Conservation (phyloP, 1,140 invertebrate genomes). For the Scylla paramamosain region DNA sequence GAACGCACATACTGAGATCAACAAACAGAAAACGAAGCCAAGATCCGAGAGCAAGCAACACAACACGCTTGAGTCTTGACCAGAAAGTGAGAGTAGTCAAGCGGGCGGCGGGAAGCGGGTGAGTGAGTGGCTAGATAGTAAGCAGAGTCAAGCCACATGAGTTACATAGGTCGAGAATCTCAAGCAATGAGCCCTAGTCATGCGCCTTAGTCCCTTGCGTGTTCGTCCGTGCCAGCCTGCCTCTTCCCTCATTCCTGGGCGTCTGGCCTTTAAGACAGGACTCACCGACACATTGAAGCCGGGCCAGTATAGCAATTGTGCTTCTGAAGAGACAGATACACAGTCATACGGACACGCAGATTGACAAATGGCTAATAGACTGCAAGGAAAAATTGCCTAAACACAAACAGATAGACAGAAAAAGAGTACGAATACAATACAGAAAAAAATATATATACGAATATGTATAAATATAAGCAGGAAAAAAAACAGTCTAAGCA, state of each 20-base stretch:
- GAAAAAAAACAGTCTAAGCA: too few species aligned
- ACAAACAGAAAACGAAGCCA: neutral
- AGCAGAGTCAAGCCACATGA: neutral
- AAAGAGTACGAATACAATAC: too few species aligned
- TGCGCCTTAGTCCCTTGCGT: neutral
- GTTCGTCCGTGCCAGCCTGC: neutral
- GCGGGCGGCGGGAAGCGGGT: neutral
- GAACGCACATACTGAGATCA: neutral
- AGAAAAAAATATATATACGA: too few species aligned
- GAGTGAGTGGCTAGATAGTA: neutral
- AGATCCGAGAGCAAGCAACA: neutral
- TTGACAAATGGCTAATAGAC: neutral
- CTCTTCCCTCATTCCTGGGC: neutral
- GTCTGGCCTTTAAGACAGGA: conserved; percentile 20
- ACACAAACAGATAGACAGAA: too few species aligned
- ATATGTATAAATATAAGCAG: too few species aligned
- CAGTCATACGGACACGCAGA: neutral
- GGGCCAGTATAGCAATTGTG: neutral
- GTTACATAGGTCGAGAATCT: neutral
- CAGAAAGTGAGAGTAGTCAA: conserved; percentile 12
- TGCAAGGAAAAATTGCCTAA: too few species aligned
- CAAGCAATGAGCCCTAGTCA: neutral
- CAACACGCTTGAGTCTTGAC: neutral
- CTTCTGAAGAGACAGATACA: neutral
- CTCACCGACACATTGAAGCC: neutral